These are phyloP conservation scores for Sternarchorhynchus goeldii DNA, from an alignment of 2,797 vertebrate genomes.

Conservation along the genomic window DNA sequence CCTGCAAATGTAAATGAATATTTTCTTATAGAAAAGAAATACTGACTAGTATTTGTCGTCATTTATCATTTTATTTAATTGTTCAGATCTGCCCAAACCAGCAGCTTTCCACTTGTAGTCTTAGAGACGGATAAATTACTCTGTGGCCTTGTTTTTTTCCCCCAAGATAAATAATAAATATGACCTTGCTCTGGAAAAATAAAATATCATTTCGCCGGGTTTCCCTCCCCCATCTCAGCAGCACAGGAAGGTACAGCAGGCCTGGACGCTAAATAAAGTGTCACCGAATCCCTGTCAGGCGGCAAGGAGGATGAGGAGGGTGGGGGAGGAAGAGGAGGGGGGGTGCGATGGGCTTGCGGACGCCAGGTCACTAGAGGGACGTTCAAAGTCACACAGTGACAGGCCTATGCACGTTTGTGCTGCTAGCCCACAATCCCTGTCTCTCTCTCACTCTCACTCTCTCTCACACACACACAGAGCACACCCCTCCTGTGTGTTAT, in stretches of 20 bases:
- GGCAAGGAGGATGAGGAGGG: conserved; percentile 34
- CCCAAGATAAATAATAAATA: conserved; percentile 67
- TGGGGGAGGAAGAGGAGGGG: neutral
- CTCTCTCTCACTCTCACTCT: too few species aligned
- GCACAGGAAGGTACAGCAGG: conserved; percentile 55
- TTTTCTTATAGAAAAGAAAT: too few species aligned
- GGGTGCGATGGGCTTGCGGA: too few species aligned
- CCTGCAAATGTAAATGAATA: too few species aligned
- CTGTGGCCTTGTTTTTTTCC: conserved; percentile 46
- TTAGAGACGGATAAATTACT: conserved; percentile 61
- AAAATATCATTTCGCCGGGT: conserved; percentile 44
- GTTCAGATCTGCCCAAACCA: too few species aligned
- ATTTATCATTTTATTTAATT: too few species aligned
- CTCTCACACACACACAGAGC: too few species aligned
- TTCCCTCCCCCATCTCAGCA: conserved; percentile 18
- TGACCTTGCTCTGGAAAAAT: conserved; percentile 64
- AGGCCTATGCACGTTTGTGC: neutral
- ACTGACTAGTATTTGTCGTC: too few species aligned
- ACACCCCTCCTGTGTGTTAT: too few species aligned
- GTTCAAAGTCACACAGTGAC: conserved; percentile 33
- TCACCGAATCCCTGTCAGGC: conserved; percentile 42
- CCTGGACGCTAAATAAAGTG: conserved; percentile 51
- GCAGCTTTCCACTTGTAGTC: conserved; percentile 32
- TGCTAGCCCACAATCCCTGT: neutral
- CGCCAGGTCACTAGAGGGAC: conserved; percentile 12